phyloP scores from a whole-genome alignment of 2,797 vertebrate species.

The Sciaenops ocellatus region DNA sequence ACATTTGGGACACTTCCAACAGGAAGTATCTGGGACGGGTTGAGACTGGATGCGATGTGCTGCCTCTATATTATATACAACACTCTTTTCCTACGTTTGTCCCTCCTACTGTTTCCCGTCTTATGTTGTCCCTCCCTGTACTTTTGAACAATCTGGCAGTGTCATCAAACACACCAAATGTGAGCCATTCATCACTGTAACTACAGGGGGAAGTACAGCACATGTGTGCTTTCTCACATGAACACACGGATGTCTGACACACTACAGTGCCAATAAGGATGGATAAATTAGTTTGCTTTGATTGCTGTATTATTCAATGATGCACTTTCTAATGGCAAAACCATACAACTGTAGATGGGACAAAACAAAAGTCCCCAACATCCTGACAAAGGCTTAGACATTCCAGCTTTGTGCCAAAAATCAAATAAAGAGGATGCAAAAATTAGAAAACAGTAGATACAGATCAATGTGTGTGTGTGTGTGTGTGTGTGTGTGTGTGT shows the following conservation, averaged over 20 bases:
- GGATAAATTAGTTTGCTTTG: conserved; percentile 31
- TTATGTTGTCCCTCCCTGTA: conserved; percentile 30
- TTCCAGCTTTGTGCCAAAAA: conserved; percentile 6
- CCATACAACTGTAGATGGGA: conserved; percentile 26
- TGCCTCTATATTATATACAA: conserved; percentile 56
- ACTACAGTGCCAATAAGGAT: conserved; percentile 12
- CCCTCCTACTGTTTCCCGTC: conserved; percentile 54
- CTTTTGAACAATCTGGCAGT: conserved; percentile 52
- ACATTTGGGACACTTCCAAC: conserved; percentile 64
- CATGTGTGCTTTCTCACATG: conserved; percentile 12
- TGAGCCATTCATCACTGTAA: conserved; percentile 10
- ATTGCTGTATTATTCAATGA: conserved; percentile 17
- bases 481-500: conserved; percentile 11
- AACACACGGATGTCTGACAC: conserved; percentile 27
- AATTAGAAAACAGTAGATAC: conserved; percentile 6
- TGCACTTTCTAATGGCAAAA: conserved; percentile 48
- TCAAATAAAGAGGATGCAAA: conserved; percentile 9
- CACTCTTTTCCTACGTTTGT: conserved; percentile 35
- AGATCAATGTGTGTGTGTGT: conserved; percentile 1
- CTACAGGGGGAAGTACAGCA: conserved; percentile 20
- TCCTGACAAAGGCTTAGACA: conserved; percentile 21
- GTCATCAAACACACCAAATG: conserved; percentile 46
- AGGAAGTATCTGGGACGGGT: conserved; percentile 74
- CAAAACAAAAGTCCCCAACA: conserved; percentile 23
- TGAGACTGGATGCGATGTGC: conserved; percentile 54